Evolutionary conservation across 2,888 invertebrate species (phyloP).

Genomic region (Tachina fera): DNA sequence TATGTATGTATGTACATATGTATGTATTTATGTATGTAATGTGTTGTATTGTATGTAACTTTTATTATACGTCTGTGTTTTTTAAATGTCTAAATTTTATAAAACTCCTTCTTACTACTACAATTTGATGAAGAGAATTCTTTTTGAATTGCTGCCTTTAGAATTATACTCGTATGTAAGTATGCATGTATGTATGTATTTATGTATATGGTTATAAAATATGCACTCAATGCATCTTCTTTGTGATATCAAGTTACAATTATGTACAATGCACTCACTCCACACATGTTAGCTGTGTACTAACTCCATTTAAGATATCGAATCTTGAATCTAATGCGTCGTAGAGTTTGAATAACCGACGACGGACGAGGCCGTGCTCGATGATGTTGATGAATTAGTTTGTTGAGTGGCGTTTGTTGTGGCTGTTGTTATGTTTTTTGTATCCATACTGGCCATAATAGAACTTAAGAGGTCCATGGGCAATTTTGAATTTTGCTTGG

Average conservation of each 20-base stretch:
- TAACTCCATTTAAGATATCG: too few species aligned
- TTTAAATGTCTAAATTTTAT: conserved; percentile 2
- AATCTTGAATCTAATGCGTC: conserved; percentile 28
- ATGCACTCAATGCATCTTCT: conserved; percentile 30
- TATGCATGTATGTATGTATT: conserved; percentile 6
- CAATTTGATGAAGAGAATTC: conserved; percentile 4
- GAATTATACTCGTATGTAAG: background rate
- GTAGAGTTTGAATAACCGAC: conserved; percentile 48
- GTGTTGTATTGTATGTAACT: background rate
- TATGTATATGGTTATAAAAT: conserved; percentile 13
- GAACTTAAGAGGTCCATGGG: conserved; percentile 82
- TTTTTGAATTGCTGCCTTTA: conserved; percentile 44
- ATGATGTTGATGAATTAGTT: conserved; percentile 24
- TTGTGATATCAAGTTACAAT: conserved; percentile 50
- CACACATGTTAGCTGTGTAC: background rate
- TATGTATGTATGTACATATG: background rate
- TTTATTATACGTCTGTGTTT: background rate
- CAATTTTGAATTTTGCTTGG: conserved; percentile 65
- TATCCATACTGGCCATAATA: conserved; percentile 83
- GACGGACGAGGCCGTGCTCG: conserved; percentile 27
- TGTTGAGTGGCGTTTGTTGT: conserved; percentile 50
- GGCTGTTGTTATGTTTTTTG: conserved; percentile 75
- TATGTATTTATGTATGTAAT: background rate
- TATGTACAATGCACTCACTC: conserved; percentile 43
- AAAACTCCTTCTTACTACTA: background rate